Percentiles rank a stretch among this genome's conserved stretches.
Conservation (phyloP, 2,797 vertebrate species). For the Scleropages formosus region DNA sequence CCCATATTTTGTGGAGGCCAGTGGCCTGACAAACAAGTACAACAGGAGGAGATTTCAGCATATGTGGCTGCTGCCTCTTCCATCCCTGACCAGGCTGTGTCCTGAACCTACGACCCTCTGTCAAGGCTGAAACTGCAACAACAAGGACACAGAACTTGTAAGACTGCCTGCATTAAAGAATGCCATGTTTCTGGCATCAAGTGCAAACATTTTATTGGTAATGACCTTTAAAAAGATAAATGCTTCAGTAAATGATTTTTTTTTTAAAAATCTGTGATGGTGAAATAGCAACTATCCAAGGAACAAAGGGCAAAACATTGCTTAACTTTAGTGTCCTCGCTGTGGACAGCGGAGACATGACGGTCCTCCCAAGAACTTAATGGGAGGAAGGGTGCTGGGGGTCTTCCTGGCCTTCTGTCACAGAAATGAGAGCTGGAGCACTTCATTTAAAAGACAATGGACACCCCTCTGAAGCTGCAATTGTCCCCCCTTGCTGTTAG, state of each 20-base stretch:
- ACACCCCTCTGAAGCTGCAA: conserved; percentile 48
- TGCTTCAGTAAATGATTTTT: too few species aligned
- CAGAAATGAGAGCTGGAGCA: conserved; percentile 59
- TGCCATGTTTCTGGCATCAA: not conserved
- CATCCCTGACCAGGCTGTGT: not conserved
- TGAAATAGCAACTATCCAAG: conserved; percentile 8
- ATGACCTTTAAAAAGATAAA: not conserved
- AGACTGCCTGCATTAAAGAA: not conserved
- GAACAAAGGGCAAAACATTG: not conserved
- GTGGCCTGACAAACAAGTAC: not conserved
- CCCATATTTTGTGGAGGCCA: not conserved
- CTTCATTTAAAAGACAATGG: conserved; percentile 73
- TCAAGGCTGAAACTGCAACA: not conserved
- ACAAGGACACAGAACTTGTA: conserved; percentile 18
- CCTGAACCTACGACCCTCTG: not conserved
- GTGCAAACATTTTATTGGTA: not conserved
- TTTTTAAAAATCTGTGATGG: conserved; percentile 6
- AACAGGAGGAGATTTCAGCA: not conserved
- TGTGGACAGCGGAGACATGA: not conserved
- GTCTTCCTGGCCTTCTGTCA: conserved; percentile 39
- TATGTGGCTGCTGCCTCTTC: not conserved
- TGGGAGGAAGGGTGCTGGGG: not conserved
- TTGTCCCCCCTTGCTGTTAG: not conserved
- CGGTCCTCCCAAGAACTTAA: not conserved
- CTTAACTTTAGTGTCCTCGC: not conserved